Percentiles rank a stretch among this genome's conserved stretches.
Conservation (phyloP, 2,888 invertebrate genomes). For the Troilus luridus region DNA sequence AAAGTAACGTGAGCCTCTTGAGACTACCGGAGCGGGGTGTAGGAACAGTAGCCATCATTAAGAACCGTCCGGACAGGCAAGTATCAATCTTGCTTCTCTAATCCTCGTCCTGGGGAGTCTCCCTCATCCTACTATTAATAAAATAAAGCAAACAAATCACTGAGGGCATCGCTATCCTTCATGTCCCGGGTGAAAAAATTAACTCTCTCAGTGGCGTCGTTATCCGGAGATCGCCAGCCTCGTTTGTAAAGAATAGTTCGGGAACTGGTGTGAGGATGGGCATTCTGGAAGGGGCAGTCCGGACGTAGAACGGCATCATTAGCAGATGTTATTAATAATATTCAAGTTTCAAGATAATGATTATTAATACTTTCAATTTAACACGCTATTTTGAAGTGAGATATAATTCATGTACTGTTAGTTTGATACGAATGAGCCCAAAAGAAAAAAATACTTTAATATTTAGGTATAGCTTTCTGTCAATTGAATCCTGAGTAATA, state of each 20-base stretch:
- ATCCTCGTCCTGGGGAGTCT: neutral
- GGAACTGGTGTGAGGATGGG: neutral
- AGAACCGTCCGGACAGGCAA: neutral
- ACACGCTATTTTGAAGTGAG: too few relatives aligned
- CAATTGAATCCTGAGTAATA: too few relatives aligned
- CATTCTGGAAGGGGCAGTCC: neutral
- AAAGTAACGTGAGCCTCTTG: neutral
- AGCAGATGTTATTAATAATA: neutral
- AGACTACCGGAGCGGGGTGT: neutral
- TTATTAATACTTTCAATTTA: neutral
- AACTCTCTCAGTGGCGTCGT: neutral
- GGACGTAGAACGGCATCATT: too few relatives aligned
- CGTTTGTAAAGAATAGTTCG: neutral
- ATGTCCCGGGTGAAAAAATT: conserved; percentile 10
- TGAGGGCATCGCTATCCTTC: neutral
- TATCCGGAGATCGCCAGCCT: neutral
- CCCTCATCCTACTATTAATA: neutral
- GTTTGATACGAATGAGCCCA: too few relatives aligned
- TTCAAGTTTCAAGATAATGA: neutral
- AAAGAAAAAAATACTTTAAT: too few relatives aligned
- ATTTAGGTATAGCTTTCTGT: too few relatives aligned
- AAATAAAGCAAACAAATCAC: conserved; percentile 33
- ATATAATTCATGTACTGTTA: too few relatives aligned
- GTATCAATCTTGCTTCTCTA: neutral
- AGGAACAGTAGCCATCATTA: neutral